Conservation (phyloP, 1,140 invertebrate genomes). For the Orius insidiosus region DNA sequence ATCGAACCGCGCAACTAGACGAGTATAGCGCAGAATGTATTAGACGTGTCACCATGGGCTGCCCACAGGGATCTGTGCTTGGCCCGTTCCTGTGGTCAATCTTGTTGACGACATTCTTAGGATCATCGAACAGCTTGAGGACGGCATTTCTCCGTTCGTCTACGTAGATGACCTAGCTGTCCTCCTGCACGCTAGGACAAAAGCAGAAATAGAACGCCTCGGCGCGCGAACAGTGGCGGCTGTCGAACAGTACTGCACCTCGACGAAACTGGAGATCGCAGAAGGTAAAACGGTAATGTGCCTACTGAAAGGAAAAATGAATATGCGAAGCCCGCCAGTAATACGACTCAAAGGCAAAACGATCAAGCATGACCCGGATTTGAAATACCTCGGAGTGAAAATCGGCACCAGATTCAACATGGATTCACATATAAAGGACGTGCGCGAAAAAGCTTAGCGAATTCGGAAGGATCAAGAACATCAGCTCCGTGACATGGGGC, state of each 20-base stretch:
- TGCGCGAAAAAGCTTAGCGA: neutral
- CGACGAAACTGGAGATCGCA: neutral
- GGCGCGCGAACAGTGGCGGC: neutral
- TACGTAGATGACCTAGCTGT: constrained; percentile 24
- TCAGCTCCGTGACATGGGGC: constrained; percentile 11
- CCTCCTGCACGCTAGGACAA: neutral
- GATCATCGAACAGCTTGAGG: constrained; percentile 15
- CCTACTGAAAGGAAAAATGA: constrained; percentile 11
- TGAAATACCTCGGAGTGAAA: constrained; percentile 8
- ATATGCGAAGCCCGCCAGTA: neutral
- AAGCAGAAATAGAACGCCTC: constrained; percentile 8
- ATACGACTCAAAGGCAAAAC: neutral
- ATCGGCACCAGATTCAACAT: constrained; percentile 1
- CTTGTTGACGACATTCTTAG: constrained; percentile 23
- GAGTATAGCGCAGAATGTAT: constrained; percentile 13
- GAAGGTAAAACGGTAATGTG: constrained; percentile 18
- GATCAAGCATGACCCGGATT: neutral
- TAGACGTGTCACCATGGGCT: constrained; percentile 12
- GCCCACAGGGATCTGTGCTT: constrained; percentile 23
- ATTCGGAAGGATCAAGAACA: neutral
- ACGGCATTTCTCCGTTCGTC: constrained; percentile 18
- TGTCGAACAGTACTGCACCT: neutral
- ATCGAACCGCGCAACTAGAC: constrained; percentile 29
- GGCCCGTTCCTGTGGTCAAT: constrained; percentile 27
- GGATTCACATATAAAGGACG: constrained; percentile 1